Percentiles rank a stretch among this genome's conserved stretches.
Conservation (phyloP, 2,888 invertebrate genomes). For the Agonopterix subpropinquella region DNA sequence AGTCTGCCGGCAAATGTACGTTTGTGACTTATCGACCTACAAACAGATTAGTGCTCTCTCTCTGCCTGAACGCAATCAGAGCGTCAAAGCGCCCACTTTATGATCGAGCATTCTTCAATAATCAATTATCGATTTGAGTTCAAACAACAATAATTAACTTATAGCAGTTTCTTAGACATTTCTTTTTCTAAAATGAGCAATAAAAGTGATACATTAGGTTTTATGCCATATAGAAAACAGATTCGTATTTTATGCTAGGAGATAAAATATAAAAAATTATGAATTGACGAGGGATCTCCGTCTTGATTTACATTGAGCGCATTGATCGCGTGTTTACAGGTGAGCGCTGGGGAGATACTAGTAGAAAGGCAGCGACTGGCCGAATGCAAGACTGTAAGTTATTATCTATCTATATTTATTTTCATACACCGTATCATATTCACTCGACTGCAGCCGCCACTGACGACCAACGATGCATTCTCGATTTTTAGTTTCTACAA, state of each 20-base stretch:
- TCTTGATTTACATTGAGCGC: conserved; percentile 48
- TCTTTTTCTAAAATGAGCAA: too few species aligned
- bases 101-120: too few species aligned
- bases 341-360: conserved; percentile 66
- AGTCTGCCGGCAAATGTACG: conserved; percentile 47
- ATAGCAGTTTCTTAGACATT: too few species aligned
- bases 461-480: not conserved
- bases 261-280: too few species aligned
- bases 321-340: conserved; percentile 70
- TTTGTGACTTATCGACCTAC: conserved; percentile 52
- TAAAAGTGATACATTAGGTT: too few species aligned
- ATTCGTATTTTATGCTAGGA: too few species aligned
- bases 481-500: conserved; percentile 13
- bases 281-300: not conserved
- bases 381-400: conserved; percentile 68
- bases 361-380: conserved; percentile 66
- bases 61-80: conserved; percentile 19
- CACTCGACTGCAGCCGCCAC: not conserved
- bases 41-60: conserved; percentile 34
- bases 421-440: conserved; percentile 1
- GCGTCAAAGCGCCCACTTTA: conserved; percentile 14
- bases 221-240: too few species aligned
- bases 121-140: too few species aligned
- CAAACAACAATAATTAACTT: too few species aligned
- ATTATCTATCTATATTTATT: conserved; percentile 24